Base-by-base conservation (phyloP, 2,797 vertebrate species). In the Chiloscyllium punctatum region DNA sequence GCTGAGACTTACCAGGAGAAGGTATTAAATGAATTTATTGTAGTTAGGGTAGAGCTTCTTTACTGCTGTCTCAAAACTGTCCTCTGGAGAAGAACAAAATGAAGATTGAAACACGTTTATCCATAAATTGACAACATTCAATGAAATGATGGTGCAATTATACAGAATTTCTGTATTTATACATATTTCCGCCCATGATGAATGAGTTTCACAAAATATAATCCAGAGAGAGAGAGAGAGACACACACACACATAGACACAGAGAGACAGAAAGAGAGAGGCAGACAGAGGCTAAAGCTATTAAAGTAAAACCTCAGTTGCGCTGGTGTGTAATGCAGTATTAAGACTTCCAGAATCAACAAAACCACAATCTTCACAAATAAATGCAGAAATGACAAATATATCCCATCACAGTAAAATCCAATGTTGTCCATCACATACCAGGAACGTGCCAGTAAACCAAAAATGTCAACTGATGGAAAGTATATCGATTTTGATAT, bases 1-100 rank as follows among this genome's bases (percentile, higher is more conserved):
- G 90, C 62, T 42, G 37, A 42, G 87, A 92, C 90, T 92, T 92
- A 92, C 90, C 90, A 92, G 18, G 9, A 66, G 62, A 69, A 3
- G 62, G n/a, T 21, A 92, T 92, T 92, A 92, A 92, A 92, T 37
- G 4, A 69, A 69, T 92, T 69, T 37, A 69, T 42, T 92, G 62
- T 92, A 66, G 48, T 13, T 69, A 27, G 90, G n/a, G 37, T 92
- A 92, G 42, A 92, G 90, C 66, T 92, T 92, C n/a, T 15, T 68
- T 69, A 92, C 37, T 25, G 90, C 90, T 25, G 90, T 69, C 62
- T 69, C 90, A 92, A 92, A 92, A 92, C 23, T 69, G n/a, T 92
- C 90, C 37, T 92, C 90, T 92, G 90, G 18, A 42, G n/a, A 92
- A 92, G 42, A 84, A 84, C 42, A 84, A 84, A 15, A 79, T 79